A percentile compares a stretch with the other conserved stretches of the same genome.
These are phyloP conservation scores for Aradus depressus DNA, from an alignment of 2,888 invertebrate genomes.

Conservation along the genomic window DNA sequence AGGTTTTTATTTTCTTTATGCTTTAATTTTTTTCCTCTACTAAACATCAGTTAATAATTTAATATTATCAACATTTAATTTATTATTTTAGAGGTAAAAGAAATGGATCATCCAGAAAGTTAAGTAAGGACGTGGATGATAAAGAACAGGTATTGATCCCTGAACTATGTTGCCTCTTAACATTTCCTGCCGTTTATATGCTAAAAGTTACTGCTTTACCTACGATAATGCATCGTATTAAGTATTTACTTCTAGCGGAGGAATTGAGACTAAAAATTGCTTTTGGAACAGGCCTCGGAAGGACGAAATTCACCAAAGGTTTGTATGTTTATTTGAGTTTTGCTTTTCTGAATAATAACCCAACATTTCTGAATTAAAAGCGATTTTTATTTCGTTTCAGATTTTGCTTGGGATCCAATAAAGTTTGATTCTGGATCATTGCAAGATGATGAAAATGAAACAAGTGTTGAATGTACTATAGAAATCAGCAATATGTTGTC, in stretches of 20 bases:
- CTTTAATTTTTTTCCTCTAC: no score
- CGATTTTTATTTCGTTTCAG: not conserved
- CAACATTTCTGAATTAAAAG: not conserved
- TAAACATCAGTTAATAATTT: no score
- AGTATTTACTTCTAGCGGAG: constrained; percentile 58
- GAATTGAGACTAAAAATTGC: constrained; percentile 52
- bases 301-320: constrained; percentile 4
- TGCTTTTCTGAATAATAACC: not conserved
- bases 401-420: constrained; percentile 5
- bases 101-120: constrained; percentile 11
- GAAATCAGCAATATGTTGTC: constrained; percentile 22
- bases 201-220: constrained; percentile 75
- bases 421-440: constrained; percentile 14
- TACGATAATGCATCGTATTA: constrained; percentile 65
- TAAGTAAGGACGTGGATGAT: constrained; percentile 19
- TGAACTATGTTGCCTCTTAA: constrained; percentile 67
- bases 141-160: constrained; percentile 65
- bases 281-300: constrained; percentile 39
- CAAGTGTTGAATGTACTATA: constrained; percentile 16
- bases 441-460: constrained; percentile 12
- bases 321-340: no score
- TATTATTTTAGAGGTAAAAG: constrained; percentile 19
- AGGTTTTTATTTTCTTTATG: constrained; percentile 33
- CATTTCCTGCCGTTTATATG: constrained; percentile 67
- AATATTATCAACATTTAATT: no score